Base-by-base conservation (phyloP, 2,113 vertebrate species). In the Pomatostomus ruficeps region DNA sequence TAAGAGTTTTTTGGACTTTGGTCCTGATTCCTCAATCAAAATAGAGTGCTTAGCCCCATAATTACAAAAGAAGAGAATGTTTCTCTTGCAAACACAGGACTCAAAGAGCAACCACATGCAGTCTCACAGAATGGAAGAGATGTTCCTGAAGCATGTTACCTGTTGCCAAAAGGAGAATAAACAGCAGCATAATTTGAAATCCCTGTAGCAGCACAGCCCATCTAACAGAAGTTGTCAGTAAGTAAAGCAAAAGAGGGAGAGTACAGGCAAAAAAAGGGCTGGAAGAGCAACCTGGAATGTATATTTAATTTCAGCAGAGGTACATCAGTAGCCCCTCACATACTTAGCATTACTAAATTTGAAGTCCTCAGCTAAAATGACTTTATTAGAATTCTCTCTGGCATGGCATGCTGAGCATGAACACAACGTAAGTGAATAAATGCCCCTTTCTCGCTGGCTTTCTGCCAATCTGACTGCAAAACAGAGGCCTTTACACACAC, bases 321-420 rank as follows among this genome's bases (percentile, higher is more conserved):
- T 81, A 77, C 68, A 79, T 72, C 92, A 95, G 74, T 63, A 71
- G 83, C 79, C 78, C 74, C 63, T 89, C 73, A 94, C 22, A 28
- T 72, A 93, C n/a, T 93, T 31, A 55, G 48, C 40, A 57, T 86
- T 79, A 87, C 85, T 94, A 86, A 95, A 93, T 93, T 81, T 89
- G 74, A 97, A 91, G 73, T 80, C 85, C 89, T 96, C 81, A 89
- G 76, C 96, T 74, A 92, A 96, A 96, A 96, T 72, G 13, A 93
- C 59, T 95, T 88, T 57, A 96, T 95, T 95, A 96, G 95, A 85
- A 96, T 83, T 96, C 95, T 91, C 91, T 93, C 87, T 61, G n/a
- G 79, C 70, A 91, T 19, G 35, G 75, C 86, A 97, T 72, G 93
- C 86, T 91, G 94, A 97, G 93, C 91, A 95, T 22, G 5, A 95